A percentile compares a stretch with the other conserved stretches of the same genome.
Evolutionary conservation across 2,797 vertebrate genomes (phyloP).

Genomic region (Rhinogobio ventralis): DNA sequence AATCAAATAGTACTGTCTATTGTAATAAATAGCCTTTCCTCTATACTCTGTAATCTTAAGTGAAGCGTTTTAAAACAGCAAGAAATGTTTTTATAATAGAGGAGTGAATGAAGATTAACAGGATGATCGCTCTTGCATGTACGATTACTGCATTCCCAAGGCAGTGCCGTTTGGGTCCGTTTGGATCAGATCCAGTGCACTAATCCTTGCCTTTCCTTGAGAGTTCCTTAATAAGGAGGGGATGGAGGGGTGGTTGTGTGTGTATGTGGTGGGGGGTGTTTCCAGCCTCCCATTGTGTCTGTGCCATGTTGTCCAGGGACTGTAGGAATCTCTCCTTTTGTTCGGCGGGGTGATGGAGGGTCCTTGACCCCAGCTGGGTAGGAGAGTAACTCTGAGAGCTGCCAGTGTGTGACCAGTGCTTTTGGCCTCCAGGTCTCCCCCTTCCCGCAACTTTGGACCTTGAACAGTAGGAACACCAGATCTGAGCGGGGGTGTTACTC

Average conservation of each 20-base stretch:
- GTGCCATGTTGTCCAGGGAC: slow-evolving; percentile 57
- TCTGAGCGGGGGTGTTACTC: slow-evolving; percentile 31
- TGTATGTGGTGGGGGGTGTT: slow-evolving; percentile 32
- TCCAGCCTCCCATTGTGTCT: slow-evolving; percentile 43
- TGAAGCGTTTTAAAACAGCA: slow-evolving; percentile 49
- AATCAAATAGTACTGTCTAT: slow-evolving; percentile 34
- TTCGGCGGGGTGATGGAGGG: slow-evolving; percentile 67
- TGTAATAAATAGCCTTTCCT: slow-evolving; percentile 40
- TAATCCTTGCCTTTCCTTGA: slow-evolving; percentile 56
- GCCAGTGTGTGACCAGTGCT: slow-evolving; percentile 59
- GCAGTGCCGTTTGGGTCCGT: slow-evolving; percentile 46
- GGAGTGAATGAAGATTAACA: slow-evolving; percentile 58
- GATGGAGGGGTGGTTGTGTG: slow-evolving; percentile 27
- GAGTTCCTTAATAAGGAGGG: slow-evolving; percentile 36
- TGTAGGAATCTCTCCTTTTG: slow-evolving; percentile 63
- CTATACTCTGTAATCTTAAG: slow-evolving; percentile 52
- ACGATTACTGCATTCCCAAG: slow-evolving; percentile 65
- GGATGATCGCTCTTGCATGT: slow-evolving; percentile 59
- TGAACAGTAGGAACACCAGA: slow-evolving; percentile 40
- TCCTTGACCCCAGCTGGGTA: slow-evolving; percentile 73
- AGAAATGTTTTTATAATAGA: slow-evolving; percentile 55
- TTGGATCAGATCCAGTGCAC: slow-evolving; percentile 62
- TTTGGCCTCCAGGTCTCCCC: slow-evolving; percentile 46
- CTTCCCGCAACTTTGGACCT: slow-evolving; percentile 60
- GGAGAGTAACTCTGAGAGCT: slow-evolving; percentile 60